Evolutionary conservation across 2,797 vertebrate genomes (phyloP), one percentile per base, ranked within the genome.

Genomic region (Myotis findleyi): DNA sequence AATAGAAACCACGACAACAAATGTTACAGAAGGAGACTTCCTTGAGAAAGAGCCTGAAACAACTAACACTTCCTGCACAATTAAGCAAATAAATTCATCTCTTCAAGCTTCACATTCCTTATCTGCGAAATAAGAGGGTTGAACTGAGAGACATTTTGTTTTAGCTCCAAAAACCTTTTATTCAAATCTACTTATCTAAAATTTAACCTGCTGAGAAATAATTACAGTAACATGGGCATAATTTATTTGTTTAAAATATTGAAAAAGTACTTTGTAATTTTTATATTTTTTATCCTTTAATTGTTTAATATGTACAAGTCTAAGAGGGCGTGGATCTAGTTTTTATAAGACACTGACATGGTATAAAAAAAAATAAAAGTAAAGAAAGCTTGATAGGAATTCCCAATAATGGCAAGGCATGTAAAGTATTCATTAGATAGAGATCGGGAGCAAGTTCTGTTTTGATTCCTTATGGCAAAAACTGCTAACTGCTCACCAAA

Each of bases 291-390:
- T 18, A 18, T 80, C 73, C 17, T 87, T 94, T 10, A 72, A 13
- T 20, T 81, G 5, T 38, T 91, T 89, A 80, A 49, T 73, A 89
- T 69, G 38, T 23, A 6, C 3, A 84, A 79, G 5, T 88, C 30
- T 93, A 69, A 91, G 21, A 87, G 44, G 7, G 6, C 27, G 51
- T 57, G 0, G 16, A 76, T 20, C 8, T 55, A 82, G 76, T 16
- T 86, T 88, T 93, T 79, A 64, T 62, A 92, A 83, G 76, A 47
- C 6, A 77, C 41, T 92, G 71, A 47, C 41, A 87, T 10, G 57
- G 5, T 80, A 2, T 51, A 25, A 84, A 83, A 27, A 79, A 21
- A 90, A 75, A 95, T 30, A 51, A 38, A 87, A 62, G 12, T n/a
- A 72, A 94, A 76, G 36, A 0, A 95, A 91, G 10, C 4, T 13